These are phyloP conservation scores for Agapetus fuscipes DNA, from an alignment of 2,888 invertebrate species.

Conservation along the genomic window DNA sequence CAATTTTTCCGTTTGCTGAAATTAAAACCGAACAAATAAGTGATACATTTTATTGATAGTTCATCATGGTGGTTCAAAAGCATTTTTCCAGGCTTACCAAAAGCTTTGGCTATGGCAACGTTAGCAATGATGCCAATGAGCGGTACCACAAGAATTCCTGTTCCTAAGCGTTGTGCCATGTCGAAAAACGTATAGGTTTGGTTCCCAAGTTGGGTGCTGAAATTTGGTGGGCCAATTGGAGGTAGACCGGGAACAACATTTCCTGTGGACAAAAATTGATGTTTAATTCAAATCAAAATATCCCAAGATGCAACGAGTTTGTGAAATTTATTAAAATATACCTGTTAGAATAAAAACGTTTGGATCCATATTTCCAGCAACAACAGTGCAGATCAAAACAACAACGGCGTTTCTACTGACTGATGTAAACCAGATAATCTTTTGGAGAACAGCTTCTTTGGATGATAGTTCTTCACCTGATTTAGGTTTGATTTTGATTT, in stretches of 20 bases:
- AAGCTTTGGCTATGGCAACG: slow-evolving; percentile 77
- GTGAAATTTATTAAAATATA: too few species aligned
- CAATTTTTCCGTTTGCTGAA: slow-evolving; percentile 53
- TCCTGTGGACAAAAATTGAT: slow-evolving; percentile 36
- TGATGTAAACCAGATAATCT: slow-evolving; percentile 51
- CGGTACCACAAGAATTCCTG: slow-evolving; percentile 61
- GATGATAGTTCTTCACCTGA: slow-evolving; percentile 31
- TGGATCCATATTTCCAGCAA: slow-evolving; percentile 46
- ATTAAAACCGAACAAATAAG: too few species aligned
- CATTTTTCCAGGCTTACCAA: slow-evolving; percentile 61
- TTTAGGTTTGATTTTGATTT: slow-evolving; percentile 34
- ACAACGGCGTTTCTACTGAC: slow-evolving; percentile 62
- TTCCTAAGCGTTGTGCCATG: slow-evolving; percentile 53
- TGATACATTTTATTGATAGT: too few species aligned
- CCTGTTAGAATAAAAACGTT: slow-evolving; percentile 49
- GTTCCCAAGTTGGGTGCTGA: slow-evolving; percentile 40
- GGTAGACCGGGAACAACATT: slow-evolving; percentile 54
- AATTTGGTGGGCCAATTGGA: slow-evolving; percentile 41
- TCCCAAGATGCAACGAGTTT: too few species aligned
- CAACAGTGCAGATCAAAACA: slow-evolving; percentile 49
- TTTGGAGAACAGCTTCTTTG: slow-evolving; percentile 32
- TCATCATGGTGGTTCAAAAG: too few species aligned
- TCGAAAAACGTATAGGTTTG: slow-evolving; percentile 40
- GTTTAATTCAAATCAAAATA: too few species aligned
- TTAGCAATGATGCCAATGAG: slow-evolving; percentile 67